Conservation (phyloP, 2,888 invertebrate genomes). For the Neoitamus cyanurus region DNA sequence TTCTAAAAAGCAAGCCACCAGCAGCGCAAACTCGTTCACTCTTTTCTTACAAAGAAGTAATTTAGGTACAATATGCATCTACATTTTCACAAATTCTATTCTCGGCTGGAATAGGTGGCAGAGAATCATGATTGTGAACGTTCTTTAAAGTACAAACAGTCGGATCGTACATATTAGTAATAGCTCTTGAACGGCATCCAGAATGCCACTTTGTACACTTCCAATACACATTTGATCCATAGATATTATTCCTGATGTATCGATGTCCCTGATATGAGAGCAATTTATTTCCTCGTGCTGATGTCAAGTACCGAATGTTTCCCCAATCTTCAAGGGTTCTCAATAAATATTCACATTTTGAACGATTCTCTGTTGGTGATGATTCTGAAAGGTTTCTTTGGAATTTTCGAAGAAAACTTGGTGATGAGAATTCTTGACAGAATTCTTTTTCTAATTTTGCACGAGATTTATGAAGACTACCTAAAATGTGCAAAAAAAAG, state of each 20-base stretch:
- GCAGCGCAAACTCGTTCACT: background rate
- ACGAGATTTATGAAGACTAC: conserved; percentile 3
- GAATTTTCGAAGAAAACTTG: background rate
- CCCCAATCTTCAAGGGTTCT: conserved; percentile 60
- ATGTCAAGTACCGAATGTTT: conserved; percentile 60
- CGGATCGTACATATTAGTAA: conserved; percentile 60
- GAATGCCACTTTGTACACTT: conserved; percentile 66
- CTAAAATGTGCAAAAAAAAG: conserved; percentile 10
- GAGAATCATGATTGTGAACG: conserved; percentile 62
- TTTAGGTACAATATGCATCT: background rate
- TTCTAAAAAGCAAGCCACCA: background rate
- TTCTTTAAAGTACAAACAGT: conserved; percentile 61
- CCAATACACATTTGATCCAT: conserved; percentile 65
- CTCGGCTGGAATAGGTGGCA: conserved; percentile 48
- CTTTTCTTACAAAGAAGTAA: background rate
- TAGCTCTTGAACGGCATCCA: conserved; percentile 64
- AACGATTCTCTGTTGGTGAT: background rate
- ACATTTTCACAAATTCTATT: background rate
- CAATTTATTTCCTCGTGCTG: conserved; percentile 63
- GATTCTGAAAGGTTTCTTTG: background rate
- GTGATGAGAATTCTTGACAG: background rate
- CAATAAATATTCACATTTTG: conserved; percentile 47
- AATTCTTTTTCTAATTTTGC: conserved; percentile 31
- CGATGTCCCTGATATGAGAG: conserved; percentile 64
- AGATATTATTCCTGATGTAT: conserved; percentile 64